Evolutionary conservation across 2,888 invertebrate genomes (phyloP).

Genomic region (Leptopterna dolabrata): DNA sequence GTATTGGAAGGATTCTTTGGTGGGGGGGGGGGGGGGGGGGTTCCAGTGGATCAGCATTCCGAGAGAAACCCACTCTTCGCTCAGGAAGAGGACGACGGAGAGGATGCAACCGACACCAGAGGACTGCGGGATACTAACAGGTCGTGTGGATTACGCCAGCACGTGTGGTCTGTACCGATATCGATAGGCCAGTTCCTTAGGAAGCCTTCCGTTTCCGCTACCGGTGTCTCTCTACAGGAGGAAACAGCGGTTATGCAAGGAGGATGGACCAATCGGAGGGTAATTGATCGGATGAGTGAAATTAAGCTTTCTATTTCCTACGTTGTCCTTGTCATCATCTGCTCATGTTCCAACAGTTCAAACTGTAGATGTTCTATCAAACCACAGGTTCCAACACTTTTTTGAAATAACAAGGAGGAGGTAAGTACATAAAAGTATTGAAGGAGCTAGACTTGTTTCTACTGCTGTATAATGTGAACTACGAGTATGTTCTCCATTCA

Average conservation of each 20-base stretch:
- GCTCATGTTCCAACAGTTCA: too few relatives aligned
- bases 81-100: neutral
- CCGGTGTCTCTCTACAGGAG: constrained; percentile 9
- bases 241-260: neutral
- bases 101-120: neutral
- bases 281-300: neutral
- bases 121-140: neutral
- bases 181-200: constrained; percentile 46
- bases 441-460: too few relatives aligned
- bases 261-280: neutral
- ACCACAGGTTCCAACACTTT: too few relatives aligned
- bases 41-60: too few relatives aligned
- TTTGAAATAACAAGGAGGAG: too few relatives aligned
- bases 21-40: too few relatives aligned
- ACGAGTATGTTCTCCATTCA: too few relatives aligned
- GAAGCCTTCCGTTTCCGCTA: constrained; percentile 52
- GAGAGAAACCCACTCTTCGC: neutral
- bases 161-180: constrained; percentile 29
- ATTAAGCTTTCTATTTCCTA: neutral
- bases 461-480: too few relatives aligned
- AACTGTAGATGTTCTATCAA: too few relatives aligned
- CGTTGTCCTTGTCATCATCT: neutral
- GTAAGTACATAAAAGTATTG: too few relatives aligned
- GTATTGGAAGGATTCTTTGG: too few relatives aligned
- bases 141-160: constrained; percentile 1